A percentile compares a stretch with the other conserved stretches of the same genome.
Conservation (phyloP, 2,888 invertebrate genomes). For the Erpobdella octoculata region DNA sequence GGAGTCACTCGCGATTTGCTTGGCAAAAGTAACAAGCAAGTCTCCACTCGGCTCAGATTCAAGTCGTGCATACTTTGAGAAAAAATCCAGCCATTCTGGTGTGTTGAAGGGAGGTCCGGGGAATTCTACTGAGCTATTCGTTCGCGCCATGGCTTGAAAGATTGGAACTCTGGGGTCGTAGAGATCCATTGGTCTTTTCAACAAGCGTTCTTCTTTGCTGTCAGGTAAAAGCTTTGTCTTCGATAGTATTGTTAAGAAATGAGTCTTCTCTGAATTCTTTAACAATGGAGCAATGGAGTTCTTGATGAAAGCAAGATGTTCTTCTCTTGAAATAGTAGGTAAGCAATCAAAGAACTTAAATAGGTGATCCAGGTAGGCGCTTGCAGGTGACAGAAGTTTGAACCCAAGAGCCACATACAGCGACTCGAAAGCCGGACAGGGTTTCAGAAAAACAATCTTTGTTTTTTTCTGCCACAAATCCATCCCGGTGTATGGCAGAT, state of each 20-base stretch:
- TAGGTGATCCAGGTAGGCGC: conserved; percentile 37
- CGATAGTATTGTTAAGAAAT: conserved; percentile 31
- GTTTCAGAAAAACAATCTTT: conserved; percentile 35
- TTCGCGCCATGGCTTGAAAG: background rate
- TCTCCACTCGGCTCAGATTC: conserved; percentile 34
- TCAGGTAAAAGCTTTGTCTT: conserved; percentile 35
- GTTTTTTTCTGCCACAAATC: conserved; percentile 35
- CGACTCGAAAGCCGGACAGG: conserved; percentile 28
- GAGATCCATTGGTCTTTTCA: conserved; percentile 29
- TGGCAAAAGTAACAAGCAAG: conserved; percentile 36
- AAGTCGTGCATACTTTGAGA: conserved; percentile 34
- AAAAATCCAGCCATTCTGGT: conserved; percentile 38
- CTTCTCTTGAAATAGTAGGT: conserved; percentile 30
- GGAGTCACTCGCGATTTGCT: conserved; percentile 35
- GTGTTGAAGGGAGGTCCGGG: conserved; percentile 38
- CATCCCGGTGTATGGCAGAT: conserved; percentile 38
- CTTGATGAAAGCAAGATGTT: conserved; percentile 37
- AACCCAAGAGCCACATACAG: conserved; percentile 37
- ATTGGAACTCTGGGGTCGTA: conserved; percentile 23
- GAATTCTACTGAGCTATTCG: conserved; percentile 26
- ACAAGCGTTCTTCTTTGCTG: conserved; percentile 26
- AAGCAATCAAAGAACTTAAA: conserved; percentile 38
- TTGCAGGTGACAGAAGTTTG: conserved; percentile 29
- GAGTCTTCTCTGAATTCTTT: conserved; percentile 32
- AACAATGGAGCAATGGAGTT: conserved; percentile 36